Base-by-base conservation (phyloP, 2,888 invertebrate genomes). In the Tigriopus californicus region DNA sequence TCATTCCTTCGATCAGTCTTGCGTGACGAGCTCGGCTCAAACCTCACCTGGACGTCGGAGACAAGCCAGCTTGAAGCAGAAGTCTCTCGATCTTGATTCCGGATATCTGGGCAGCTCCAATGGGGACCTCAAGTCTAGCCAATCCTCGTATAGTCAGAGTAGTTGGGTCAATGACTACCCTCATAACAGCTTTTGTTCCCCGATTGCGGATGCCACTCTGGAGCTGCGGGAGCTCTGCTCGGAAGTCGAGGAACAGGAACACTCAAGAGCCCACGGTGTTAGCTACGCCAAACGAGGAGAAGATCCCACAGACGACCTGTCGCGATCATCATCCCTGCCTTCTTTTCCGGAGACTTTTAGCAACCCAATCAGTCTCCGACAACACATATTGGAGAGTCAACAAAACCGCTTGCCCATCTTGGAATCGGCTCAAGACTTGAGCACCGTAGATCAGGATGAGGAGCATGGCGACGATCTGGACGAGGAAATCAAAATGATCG, bases 401-500 rank as follows among this genome's bases (percentile, higher is more conserved):
- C 20, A 20, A 15, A 46, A 46, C 46, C 46, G 20, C 15, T 18
- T 18, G 15, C 46, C 46, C 15, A 46, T 46, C 46, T 8, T 20
- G 4, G 46, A 46, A 46, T 20, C 46, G 15, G 20, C 51, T 18
- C 33, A 33, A 33, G 52, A 40, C 10, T 52, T 52, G 15, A 15
- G 22, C 25, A 40, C 25, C 13, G 33, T 25, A 4, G 12, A 6
- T 33, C 41, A 41, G 20, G 22, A 33, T n/a, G 25, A 24, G 24
- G 49, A 58, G 12, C 15, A 44, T n/a, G 24, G 13, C 18, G 58
- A 56, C 15, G 51, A 49, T 22, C 25, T 49, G 22, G 51, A 58
- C 18, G 60, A 49, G 11, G 55, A 60, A 20, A 55, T 51, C 33
- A 44, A 61, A 46, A 48, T 25, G 48, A 62, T 24, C 12, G 57